phyloP scores from a whole-genome alignment of 2,888 invertebrate genomes.

The Dicroscelio sp. region DNA sequence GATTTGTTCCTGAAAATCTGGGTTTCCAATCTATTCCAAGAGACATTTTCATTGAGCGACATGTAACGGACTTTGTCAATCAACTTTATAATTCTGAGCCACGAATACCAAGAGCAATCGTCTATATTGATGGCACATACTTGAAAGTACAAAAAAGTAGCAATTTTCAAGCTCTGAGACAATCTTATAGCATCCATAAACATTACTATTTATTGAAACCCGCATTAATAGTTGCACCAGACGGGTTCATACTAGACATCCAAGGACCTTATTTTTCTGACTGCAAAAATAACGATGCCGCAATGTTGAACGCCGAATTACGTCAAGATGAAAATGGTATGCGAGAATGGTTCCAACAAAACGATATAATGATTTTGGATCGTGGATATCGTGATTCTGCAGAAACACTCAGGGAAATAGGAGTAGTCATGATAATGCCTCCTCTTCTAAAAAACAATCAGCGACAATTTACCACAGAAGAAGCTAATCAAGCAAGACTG shows the following conservation, averaged over 20 bases:
- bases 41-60: slow-evolving; percentile 21
- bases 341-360: slow-evolving; percentile 56
- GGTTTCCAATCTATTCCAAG: slow-evolving; percentile 15
- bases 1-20: slow-evolving; percentile 54
- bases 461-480: slow-evolving; percentile 55
- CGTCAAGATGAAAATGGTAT: slow-evolving; percentile 18
- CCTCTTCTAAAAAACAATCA: slow-evolving; percentile 15
- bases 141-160: slow-evolving; percentile 7
- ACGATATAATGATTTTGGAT: slow-evolving; percentile 66
- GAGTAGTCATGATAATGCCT: slow-evolving; percentile 60
- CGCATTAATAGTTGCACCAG: slow-evolving; percentile 21
- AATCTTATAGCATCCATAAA: slow-evolving; percentile 32
- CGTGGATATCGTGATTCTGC: slow-evolving; percentile 65
- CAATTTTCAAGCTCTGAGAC: slow-evolving; percentile 27
- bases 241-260: slow-evolving; percentile 47
- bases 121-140: slow-evolving; percentile 32
- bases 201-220: slow-evolving; percentile 28
- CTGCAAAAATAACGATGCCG: slow-evolving; percentile 61
- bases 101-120: slow-evolving; percentile 16
- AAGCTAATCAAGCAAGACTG: slow-evolving; percentile 49
- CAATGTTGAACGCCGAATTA: slow-evolving; percentile 52
- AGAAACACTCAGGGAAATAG: slow-evolving; percentile 34
- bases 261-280: slow-evolving; percentile 54
- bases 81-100: slow-evolving; percentile 44
- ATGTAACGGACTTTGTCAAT: slow-evolving; percentile 51